Base-by-base conservation (phyloP, 1,140 invertebrate species). In the Asobara japonica region DNA sequence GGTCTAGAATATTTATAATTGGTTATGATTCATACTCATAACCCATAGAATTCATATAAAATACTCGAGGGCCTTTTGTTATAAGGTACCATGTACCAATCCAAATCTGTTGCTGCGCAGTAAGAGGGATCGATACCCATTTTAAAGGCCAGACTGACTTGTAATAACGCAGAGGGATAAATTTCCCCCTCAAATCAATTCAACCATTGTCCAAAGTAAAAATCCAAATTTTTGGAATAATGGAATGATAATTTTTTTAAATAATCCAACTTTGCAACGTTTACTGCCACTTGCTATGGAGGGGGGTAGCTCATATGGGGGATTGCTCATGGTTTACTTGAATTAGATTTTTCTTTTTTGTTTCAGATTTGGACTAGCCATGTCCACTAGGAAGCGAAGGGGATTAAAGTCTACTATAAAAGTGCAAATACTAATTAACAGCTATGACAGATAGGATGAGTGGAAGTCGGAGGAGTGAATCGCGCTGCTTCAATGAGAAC, bases 401-500 rank as follows among this genome's bases (percentile, higher is more conserved):
- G 82, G 79, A 82, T 83, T 80, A 77, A 86, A 84, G 81, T 86
- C 83, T 79, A 86, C 79, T 78, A 74, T 83, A 85, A 31, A 66
- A 83, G 73, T 82, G 79, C 78, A 84, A 84, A 85, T 83, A 84
- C 79, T 77, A 80, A 79, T 80, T 77, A 82, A 83, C 72, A 85
- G 80, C 78, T 82, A 83, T 80, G 83, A 86, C 78, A 88, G 85
- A 87, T 87, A 87, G 86, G 82, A 87, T 87, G 86, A 87, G 83
- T 79, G 82, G 82, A 82, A 79, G 81, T 85, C 83, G 79, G 80
- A 85, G 84, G 72, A 84, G 79, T 76, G 84, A 87, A 86, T 81
- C 80, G 74, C 84, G 85, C 76, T 84, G 83, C 80, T 89, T 89
- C 86, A 88, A 89, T 82, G 86, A 89, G 77, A 89, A 89, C 78